Evolutionary conservation across 2,888 invertebrate species (phyloP).

Genomic region (Apamea crenata): DNA sequence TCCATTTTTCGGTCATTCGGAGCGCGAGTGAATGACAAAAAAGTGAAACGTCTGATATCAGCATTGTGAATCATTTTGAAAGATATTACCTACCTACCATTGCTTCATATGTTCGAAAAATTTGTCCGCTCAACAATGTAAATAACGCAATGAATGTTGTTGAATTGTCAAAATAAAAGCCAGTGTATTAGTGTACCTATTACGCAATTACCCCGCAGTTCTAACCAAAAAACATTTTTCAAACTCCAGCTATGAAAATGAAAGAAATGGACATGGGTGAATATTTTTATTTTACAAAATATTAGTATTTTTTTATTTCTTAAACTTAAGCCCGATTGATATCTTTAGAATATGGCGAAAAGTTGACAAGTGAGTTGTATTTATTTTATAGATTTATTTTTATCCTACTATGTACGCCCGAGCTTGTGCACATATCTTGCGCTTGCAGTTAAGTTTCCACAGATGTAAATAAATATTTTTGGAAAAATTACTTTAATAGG

Average conservation of each 20-base stretch:
- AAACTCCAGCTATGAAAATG: conserved; percentile 34
- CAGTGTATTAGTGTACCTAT: too few relatives aligned
- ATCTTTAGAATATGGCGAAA: conserved; percentile 73
- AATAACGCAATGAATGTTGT: too few relatives aligned
- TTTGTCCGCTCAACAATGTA: too few relatives aligned
- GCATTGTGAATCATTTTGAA: background rate
- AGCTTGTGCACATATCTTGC: background rate
- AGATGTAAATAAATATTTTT: background rate
- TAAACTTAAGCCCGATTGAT: background rate
- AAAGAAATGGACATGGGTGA: conserved; percentile 58
- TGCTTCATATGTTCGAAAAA: too few relatives aligned
- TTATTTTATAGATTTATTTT: conserved; percentile 9
- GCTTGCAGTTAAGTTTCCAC: background rate
- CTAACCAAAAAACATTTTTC: background rate
- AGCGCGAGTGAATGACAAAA: background rate
- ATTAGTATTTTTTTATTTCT: background rate
- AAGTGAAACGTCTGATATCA: background rate
- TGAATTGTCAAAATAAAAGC: too few relatives aligned
- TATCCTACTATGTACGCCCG: background rate
- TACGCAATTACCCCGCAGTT: background rate
- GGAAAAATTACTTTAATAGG: background rate
- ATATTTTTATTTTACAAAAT: background rate
- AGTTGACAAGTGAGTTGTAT: conserved; percentile 72
- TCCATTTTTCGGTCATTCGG: too few relatives aligned
- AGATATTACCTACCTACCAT: too few relatives aligned